These are phyloP conservation scores for Lagenorhynchus albirostris DNA, from an alignment of 2,113 vertebrate species.

Conservation along the genomic window DNA sequence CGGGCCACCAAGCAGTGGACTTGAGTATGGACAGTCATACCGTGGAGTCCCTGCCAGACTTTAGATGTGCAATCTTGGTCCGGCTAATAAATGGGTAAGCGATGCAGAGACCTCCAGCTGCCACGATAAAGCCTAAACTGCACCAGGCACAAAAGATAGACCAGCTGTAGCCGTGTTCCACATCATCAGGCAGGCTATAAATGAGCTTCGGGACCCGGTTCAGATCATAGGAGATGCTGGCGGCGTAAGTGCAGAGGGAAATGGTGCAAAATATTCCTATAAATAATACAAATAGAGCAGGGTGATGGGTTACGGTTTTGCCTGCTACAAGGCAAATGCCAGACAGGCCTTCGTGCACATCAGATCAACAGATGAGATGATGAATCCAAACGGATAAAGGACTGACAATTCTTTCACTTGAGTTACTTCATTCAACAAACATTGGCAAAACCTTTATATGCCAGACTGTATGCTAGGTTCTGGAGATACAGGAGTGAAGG, in stretches of 20 bases:
- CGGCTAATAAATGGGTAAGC: conserved; percentile 86
- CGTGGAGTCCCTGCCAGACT: conserved; percentile 85
- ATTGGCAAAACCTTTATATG: neutral
- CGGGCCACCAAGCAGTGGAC: neutral
- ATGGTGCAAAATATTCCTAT: conserved; percentile 92
- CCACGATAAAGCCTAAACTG: conserved; percentile 87
- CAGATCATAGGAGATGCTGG: conserved; percentile 89
- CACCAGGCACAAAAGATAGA: conserved; percentile 90
- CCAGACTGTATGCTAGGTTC: neutral
- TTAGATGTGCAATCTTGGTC: conserved; percentile 83
- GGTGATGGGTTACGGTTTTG: neutral
- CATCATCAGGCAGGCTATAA: conserved; percentile 87
- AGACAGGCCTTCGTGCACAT: neutral
- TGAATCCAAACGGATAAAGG: neutral
- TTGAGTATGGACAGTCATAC: conserved; percentile 75
- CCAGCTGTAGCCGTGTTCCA: conserved; percentile 91
- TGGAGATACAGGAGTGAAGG: neutral
- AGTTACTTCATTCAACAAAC: conserved; percentile 29
- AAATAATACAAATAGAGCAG: conserved; percentile 49
- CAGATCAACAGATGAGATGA: neutral
- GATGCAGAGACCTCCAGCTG: conserved; percentile 88
- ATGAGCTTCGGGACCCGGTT: conserved; percentile 88
- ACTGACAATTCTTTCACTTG: neutral
- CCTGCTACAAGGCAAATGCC: neutral
- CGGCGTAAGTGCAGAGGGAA: conserved; percentile 89